Percentiles rank a stretch among this genome's conserved stretches.
Conservation (phyloP, 2,797 vertebrate genomes). For the Somateria mollissima region DNA sequence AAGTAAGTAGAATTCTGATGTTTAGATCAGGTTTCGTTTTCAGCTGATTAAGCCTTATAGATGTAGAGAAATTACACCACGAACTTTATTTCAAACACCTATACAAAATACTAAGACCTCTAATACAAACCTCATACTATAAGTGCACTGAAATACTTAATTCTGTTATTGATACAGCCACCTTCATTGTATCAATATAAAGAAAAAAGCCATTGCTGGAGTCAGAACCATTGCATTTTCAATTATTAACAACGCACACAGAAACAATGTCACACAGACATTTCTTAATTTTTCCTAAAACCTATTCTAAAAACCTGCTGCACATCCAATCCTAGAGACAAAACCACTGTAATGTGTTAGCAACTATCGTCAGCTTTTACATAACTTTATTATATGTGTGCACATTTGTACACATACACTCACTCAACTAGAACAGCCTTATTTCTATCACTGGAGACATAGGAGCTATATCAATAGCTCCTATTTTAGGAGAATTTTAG, state of each 20-base stretch:
- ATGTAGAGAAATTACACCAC: background rate
- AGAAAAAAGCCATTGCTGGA: background rate
- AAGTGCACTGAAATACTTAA: background rate
- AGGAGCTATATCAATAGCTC: background rate
- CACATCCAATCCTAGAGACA: background rate
- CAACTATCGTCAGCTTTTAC: background rate
- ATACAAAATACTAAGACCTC: background rate
- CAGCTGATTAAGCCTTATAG: background rate
- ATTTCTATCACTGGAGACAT: background rate
- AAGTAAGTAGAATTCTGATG: background rate
- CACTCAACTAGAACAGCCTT: background rate
- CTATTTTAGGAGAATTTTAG: background rate
- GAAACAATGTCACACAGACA: background rate
- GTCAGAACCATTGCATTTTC: background rate
- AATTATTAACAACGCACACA: background rate
- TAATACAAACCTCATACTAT: background rate
- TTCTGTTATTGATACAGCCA: background rate
- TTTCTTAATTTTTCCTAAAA: background rate
- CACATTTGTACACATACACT: background rate
- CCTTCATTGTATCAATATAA: background rate
- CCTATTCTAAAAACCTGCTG: background rate
- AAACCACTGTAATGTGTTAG: background rate
- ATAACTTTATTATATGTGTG: background rate
- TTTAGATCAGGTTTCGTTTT: background rate
- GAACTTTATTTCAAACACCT: background rate